Evolutionary conservation across 2,113 vertebrate species (phyloP), one percentile per base, ranked within the genome.

Genomic region (Myiozetetes cayanensis): DNA sequence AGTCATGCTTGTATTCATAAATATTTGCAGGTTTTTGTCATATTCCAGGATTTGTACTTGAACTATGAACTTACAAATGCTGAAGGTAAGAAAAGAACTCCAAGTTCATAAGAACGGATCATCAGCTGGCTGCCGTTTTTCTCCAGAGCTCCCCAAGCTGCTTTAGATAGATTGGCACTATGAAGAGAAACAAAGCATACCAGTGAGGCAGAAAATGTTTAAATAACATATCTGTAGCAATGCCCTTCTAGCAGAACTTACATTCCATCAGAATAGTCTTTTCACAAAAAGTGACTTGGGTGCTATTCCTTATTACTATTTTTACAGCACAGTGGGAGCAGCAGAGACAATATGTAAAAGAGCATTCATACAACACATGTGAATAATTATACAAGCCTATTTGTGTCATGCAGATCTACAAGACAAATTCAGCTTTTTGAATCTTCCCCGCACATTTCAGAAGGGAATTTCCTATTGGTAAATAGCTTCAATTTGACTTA

Each of bases 151-250:
- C 99, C 99, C 99, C 99, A 99, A 2, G 99, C 99, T 27, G 99
- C 99, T 97, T 99, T 99, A 91, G 99, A 99, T 53, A 99, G 97
- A 96, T 99, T 99, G 4, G 99, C 98, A 93, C 99, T 99, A 94
- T 24, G 62, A 96, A 94, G 59, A 96, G 62, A 95, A 89, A 94
- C 73, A 76, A 65, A 92, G 43, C 31, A 12, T 25, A 53, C 81
- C 22, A 35, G 10, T 13, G 2, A 61, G 84, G 70, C 46, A 91
- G 72, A 56, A 81, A 92, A 49, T 2, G 1, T 28, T 84, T 14
- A 67, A 77, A n/a, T 49, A 73, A 50, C 13, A 6, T 0, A 58
- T 80, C 49, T 56, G 43, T 56, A 66, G 52, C 77, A 82, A 67
- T 8, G 6, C n/a, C 47, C 39, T 90, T 90, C 30, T 28, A 74